Evolutionary conservation across 1,140 invertebrate species (phyloP).

Genomic region (Samia ricini): DNA sequence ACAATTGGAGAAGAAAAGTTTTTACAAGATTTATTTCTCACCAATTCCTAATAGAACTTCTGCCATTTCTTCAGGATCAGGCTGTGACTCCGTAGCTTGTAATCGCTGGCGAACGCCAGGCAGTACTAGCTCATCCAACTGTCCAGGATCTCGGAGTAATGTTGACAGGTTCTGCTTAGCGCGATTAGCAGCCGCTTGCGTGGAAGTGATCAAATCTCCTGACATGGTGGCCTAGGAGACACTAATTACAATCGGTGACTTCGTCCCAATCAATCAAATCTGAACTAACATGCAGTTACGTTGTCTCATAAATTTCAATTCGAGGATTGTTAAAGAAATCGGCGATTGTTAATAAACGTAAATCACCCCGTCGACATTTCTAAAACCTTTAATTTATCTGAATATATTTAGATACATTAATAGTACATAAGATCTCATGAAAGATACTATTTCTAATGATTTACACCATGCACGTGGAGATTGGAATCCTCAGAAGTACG

Average conservation of each 20-base stretch:
- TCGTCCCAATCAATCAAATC: background rate
- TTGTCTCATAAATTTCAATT: background rate
- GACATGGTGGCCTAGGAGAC: slow-evolving; percentile 81
- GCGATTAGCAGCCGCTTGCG: slow-evolving; percentile 71
- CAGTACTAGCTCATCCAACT: slow-evolving; percentile 51
- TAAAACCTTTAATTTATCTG: too few species aligned
- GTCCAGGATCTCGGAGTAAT: slow-evolving; percentile 38
- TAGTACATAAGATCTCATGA: too few species aligned
- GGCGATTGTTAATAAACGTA: too few species aligned
- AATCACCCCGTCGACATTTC: too few species aligned
- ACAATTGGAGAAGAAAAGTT: too few species aligned
- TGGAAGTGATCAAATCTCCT: slow-evolving; percentile 91
- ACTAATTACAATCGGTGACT: slow-evolving; percentile 14
- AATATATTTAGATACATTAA: too few species aligned
- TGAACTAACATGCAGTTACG: background rate
- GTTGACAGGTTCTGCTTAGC: slow-evolving; percentile 79
- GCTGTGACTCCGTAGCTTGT: slow-evolving; percentile 37
- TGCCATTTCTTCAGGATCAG: slow-evolving; percentile 43
- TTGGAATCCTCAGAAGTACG: too few species aligned
- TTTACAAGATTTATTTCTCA: slow-evolving; percentile 23
- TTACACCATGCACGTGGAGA: too few species aligned
- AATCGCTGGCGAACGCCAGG: slow-evolving; percentile 46
- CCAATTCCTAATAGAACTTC: slow-evolving; percentile 56
- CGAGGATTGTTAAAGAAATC: too few species aligned
- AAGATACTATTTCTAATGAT: too few species aligned